Percentiles rank a stretch among this genome's conserved stretches.
Evolutionary conservation across 2,888 invertebrate species (phyloP).

Genomic region (Muschampia plurimacula): DNA sequence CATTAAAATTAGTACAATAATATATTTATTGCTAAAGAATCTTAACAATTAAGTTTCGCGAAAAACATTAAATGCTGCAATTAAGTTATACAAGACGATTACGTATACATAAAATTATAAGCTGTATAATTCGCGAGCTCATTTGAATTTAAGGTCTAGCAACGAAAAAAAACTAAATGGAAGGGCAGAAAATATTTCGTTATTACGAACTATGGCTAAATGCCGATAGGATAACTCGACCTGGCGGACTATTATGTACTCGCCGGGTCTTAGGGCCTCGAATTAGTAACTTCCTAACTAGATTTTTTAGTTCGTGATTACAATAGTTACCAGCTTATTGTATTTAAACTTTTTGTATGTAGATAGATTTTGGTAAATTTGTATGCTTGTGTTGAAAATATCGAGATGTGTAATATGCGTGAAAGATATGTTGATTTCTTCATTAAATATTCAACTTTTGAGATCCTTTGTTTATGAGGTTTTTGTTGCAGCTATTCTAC

Average conservation of each 20-base stretch:
- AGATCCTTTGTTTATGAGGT: no score
- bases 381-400: conserved; percentile 6
- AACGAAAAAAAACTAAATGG: background rate
- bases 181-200: background rate
- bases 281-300: conserved; percentile 36
- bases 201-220: background rate
- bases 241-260: background rate
- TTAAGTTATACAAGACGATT: background rate
- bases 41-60: no score
- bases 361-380: conserved; percentile 39
- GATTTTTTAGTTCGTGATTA: conserved; percentile 51
- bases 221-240: background rate
- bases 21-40: no score
- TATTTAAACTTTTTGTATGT: conserved; percentile 42
- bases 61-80: background rate
- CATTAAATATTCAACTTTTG: background rate
- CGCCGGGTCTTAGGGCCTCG: conserved; percentile 29
- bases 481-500: conserved; percentile 8
- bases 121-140: background rate
- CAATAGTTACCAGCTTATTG: conserved; percentile 57
- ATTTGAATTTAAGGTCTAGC: background rate
- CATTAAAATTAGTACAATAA: no score
- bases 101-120: background rate
- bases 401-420: background rate
- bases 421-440: background rate